Conservation (phyloP, 2,888 invertebrate genomes). For the Digitonthophagus gazella region DNA sequence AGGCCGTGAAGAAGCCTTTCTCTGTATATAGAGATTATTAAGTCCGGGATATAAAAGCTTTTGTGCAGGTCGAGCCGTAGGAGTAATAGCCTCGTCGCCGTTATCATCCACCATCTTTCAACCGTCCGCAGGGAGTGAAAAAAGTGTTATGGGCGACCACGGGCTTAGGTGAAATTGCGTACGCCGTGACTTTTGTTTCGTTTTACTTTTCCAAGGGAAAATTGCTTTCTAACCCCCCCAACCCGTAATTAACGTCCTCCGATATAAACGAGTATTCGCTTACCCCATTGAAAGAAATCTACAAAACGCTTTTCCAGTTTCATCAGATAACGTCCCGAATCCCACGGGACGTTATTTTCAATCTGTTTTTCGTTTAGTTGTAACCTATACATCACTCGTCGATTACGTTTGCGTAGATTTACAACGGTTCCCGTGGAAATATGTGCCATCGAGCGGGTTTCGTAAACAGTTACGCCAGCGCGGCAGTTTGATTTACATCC, state of each 20-base stretch:
- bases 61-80: conserved; percentile 6
- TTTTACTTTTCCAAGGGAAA: background rate
- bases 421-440: background rate
- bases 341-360: background rate
- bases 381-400: background rate
- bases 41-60: conserved; percentile 13
- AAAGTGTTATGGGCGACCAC: conserved; percentile 40
- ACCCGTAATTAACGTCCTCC: background rate
- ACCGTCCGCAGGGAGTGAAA: conserved; percentile 35
- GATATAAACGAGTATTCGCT: background rate
- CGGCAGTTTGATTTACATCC: background rate
- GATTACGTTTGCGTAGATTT: background rate
- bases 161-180: conserved; percentile 40
- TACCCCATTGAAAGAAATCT: background rate
- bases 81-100: conserved; percentile 7
- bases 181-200: conserved; percentile 45
- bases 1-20: conserved; percentile 3
- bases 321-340: background rate
- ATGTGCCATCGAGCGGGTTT: background rate
- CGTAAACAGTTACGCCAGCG: background rate
- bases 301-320: background rate
- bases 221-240: background rate
- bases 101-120: conserved; percentile 39
- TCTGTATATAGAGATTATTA: conserved; percentile 17
- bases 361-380: background rate